phyloP scores from a whole-genome alignment of 2,888 invertebrate species.

The Chrysolina americana region DNA sequence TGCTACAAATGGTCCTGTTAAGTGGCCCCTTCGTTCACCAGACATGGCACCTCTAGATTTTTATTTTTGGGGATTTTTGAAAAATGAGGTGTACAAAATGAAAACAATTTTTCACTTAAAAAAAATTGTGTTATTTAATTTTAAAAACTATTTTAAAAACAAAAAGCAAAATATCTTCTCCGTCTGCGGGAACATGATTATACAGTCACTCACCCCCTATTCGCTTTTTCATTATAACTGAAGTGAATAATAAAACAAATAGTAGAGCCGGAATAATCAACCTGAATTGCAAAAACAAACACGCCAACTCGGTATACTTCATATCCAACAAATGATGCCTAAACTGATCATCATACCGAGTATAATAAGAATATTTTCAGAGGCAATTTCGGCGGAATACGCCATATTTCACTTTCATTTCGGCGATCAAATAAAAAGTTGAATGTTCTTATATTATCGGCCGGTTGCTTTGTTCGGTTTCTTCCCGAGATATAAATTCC shows the following conservation, averaged over 20 bases:
- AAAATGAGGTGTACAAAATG: too few relatives aligned
- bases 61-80: too few relatives aligned
- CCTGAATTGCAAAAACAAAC: background rate
- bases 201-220: background rate
- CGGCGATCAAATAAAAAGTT: constrained; percentile 14
- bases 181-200: background rate
- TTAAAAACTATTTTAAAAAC: too few relatives aligned
- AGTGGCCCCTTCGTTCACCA: too few relatives aligned
- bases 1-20: too few relatives aligned
- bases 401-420: constrained; percentile 12
- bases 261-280: background rate
- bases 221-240: background rate
- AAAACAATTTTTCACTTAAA: too few relatives aligned
- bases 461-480: constrained; percentile 10
- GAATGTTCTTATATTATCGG: constrained; percentile 18
- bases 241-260: background rate
- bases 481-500: background rate
- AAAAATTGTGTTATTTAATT: too few relatives aligned
- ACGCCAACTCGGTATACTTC: background rate
- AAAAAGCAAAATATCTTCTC: too few relatives aligned
- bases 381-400: background rate
- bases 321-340: constrained; percentile 2
- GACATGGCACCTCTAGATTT: too few relatives aligned
- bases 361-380: constrained; percentile 15
- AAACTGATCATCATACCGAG: background rate